Base-by-base conservation (phyloP, 2,888 invertebrate genomes). In the Dinocampus coccinellae region DNA sequence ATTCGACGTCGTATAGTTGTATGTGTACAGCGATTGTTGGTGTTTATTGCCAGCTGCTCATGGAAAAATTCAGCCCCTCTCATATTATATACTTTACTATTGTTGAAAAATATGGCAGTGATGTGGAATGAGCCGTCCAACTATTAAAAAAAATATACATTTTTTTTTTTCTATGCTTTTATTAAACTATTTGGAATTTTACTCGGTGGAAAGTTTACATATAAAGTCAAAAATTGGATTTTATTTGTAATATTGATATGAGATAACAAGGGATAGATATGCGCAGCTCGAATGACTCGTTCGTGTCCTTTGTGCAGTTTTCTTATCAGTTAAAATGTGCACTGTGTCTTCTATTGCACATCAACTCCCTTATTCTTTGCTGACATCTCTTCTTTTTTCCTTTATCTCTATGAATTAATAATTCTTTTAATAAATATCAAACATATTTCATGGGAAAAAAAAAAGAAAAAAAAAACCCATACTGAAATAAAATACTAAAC, bases 221-320 rank as follows among this genome's bases (percentile, higher is more conserved):
- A 72, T 67, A 72, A 72, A 72, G 57, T 57, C 33, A 61, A 33
- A 58, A 55, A 68, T 72, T 72, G 67, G 67, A 72, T 72, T 62
- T 57, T 62, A 53, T 29, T 61, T 26, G 67, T 72, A 68, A 72
- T 72, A 72, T 72, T 72, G 68, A 68, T 72, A 63, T 55, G 63
- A 63, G 67, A 67, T 67, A 72, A 72, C 72, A 72, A 67, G 67
- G 67, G 52, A 72, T 68, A 67, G 72, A 67, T 72, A 72, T 72
- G 72, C 72, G 63, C 62, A 63, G 72, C 72, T 63, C 67, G 72
- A 72, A 72, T 72, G 72, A 67, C 72, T 68, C 72, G 72, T 72
- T 72, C 72, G 72, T 72, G 72, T 72, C 67, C 72, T 57, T 58
- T 22, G 67, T 72, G 72, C 72, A 72, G 72, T 72, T 72, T 71